Base-by-base conservation (phyloP, 2,797 vertebrate species). In the Labeo calbasu region DNA sequence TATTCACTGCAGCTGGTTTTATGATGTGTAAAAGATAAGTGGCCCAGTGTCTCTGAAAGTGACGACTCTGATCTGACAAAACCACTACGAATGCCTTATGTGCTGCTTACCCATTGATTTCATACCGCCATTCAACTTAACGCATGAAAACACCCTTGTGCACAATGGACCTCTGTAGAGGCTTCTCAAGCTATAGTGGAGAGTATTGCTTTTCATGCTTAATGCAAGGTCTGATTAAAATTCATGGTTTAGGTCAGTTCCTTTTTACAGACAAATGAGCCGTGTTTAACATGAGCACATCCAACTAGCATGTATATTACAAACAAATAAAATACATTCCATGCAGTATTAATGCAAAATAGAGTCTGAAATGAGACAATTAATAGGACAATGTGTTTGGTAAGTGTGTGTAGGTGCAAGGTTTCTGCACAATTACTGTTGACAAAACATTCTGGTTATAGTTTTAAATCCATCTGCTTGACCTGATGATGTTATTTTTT, bases 141-240 rank as follows among this genome's bases (percentile, higher is more conserved):
- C 82, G 87, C 75, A 90, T 84, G 77, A 86, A 86, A 88, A 88
- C 83, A 61, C 46, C 63, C 53, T 65, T 80, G 77, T 51, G 71
- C 81, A 92, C 92, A 93, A 92, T 88, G 84, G 86, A n/a, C 40
- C 82, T 85, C 87, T 90, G 88, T 90, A 79, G 85, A 71, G 87
- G 85, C 85, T 81, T 28, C 84, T 85, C 63, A 32, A 68, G 72
- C 78, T 88, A 86, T 85, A 84, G 48, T 83, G 88, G 85, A 89
- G 88, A 82, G 84, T 11, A 25, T 75, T 84, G 78, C 80, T 81
- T 88, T 87, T 79, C 73, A 21, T 25, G 87, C 85, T 83, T 84
- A 86, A 89, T 84, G 78, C 77, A 82, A 86, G 66, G 21, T 90
- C 86, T 92, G 90, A 93, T 92, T 91, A 86, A 87, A 90, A 88